Conservation (phyloP, 2,888 invertebrate genomes). For the Aspidapion aeneum region DNA sequence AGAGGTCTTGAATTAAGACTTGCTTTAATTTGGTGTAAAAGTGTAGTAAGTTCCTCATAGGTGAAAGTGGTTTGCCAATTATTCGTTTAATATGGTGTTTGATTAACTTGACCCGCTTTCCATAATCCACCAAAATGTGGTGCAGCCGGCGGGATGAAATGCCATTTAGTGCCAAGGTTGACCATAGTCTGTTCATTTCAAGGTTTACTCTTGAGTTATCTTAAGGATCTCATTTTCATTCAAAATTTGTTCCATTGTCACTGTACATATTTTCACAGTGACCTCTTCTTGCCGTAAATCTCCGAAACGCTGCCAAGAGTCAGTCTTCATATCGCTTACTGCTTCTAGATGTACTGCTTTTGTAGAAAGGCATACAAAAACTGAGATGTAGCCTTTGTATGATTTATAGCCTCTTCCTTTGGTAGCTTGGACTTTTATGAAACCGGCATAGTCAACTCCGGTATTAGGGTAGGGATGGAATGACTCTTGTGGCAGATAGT, state of each 20-base stretch:
- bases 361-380: constrained; percentile 31
- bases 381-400: constrained; percentile 28
- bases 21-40: constrained; percentile 12
- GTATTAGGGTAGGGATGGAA: not conserved
- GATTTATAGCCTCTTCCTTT: constrained; percentile 23
- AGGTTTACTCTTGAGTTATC: constrained; percentile 5
- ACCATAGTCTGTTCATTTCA: constrained; percentile 9
- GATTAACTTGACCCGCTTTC: not conserved
- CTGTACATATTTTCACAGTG: constrained; percentile 22
- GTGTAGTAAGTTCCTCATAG: constrained; percentile 10
- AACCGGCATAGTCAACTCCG: not conserved
- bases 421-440: not conserved
- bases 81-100: constrained; percentile 11
- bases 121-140: constrained; percentile 7
- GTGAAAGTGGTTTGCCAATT: constrained; percentile 2
- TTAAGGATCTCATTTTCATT: constrained; percentile 5
- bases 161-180: constrained; percentile 13
- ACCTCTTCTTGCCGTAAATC: constrained; percentile 31
- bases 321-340: constrained; percentile 27
- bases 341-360: constrained; percentile 32
- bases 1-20: constrained; percentile 15
- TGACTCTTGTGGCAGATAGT: no score
- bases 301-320: constrained; percentile 24
- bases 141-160: constrained; percentile 6
- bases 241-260: constrained; percentile 36